Evolutionary conservation across 2,113 vertebrate genomes (phyloP).

Genomic region (Burhinus bistriatus): DNA sequence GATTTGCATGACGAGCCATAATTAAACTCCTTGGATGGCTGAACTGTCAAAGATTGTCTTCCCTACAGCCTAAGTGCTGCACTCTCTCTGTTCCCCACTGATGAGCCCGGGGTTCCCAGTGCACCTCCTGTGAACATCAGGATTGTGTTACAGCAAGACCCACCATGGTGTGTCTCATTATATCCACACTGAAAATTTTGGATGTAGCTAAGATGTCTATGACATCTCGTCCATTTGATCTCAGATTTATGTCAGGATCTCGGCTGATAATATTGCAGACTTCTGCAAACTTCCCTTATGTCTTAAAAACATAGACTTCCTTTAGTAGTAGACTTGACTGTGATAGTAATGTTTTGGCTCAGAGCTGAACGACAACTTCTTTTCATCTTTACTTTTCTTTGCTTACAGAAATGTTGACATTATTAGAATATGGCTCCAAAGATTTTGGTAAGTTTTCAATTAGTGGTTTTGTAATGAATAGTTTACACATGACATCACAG

Average conservation of each 20-base stretch:
- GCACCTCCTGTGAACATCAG: not conserved
- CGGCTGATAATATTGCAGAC: not conserved
- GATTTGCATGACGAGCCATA: not conserved
- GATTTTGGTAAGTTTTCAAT: conserved; percentile 29
- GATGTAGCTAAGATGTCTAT: not conserved
- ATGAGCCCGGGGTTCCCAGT: not conserved
- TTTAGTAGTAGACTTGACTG: not conserved
- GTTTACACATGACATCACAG: conserved; percentile 28
- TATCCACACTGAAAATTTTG: not conserved
- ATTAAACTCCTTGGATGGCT: not conserved
- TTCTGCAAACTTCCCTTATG: not conserved
- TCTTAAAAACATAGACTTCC: not conserved
- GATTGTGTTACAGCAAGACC: not conserved
- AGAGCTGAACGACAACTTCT: not conserved
- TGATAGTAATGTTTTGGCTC: not conserved
- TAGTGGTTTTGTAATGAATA: conserved; percentile 42
- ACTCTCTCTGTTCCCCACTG: not conserved
- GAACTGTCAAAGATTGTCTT: not conserved
- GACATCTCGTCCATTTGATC: not conserved
- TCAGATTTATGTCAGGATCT: not conserved
- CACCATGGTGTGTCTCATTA: not conserved
- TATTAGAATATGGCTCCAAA: not conserved
- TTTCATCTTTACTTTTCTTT: not conserved
- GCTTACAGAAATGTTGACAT: not conserved
- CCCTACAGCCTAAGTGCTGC: not conserved